Conservation (phyloP, 1,140 invertebrate genomes). For the Spodoptera litura region DNA sequence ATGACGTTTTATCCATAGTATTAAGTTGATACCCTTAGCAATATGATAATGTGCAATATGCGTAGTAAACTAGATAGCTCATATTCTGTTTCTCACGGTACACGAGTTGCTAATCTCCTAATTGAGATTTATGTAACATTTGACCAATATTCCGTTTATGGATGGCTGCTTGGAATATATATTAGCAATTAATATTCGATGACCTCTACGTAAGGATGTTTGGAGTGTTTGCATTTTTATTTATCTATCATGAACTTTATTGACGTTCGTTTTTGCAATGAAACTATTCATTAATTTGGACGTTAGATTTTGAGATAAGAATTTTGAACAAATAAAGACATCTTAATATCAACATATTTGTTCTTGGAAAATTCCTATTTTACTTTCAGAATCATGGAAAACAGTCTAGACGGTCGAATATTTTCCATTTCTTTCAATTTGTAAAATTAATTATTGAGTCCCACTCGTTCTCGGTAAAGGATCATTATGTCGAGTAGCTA, state of each 20-base stretch:
- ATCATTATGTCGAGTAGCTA: constrained; percentile 23
- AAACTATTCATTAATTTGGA: no score
- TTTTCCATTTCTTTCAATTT: no score
- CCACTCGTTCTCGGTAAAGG: constrained; percentile 12
- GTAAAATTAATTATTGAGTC: neutral
- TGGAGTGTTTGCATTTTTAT: constrained; percentile 3
- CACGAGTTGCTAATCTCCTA: constrained; percentile 22
- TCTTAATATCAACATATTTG: no score
- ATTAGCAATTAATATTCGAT: constrained; percentile 24
- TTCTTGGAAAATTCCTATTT: no score
- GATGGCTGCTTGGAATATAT: constrained; percentile 26
- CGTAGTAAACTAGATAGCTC: neutral
- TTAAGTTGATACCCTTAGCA: constrained; percentile 10
- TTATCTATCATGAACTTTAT: neutral
- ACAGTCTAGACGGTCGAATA: no score
- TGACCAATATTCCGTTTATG: constrained; percentile 34
- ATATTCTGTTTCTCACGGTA: constrained; percentile 40
- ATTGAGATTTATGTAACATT: constrained; percentile 31
- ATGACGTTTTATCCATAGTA: constrained; percentile 35
- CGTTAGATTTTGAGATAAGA: no score
- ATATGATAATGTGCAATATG: constrained; percentile 34
- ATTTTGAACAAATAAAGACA: no score
- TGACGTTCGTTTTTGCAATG: no score
- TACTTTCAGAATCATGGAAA: no score
- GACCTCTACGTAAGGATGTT: constrained; percentile 6